These are phyloP conservation scores for Euproctis similis DNA, from an alignment of 2,888 invertebrate species.

Conservation along the genomic window DNA sequence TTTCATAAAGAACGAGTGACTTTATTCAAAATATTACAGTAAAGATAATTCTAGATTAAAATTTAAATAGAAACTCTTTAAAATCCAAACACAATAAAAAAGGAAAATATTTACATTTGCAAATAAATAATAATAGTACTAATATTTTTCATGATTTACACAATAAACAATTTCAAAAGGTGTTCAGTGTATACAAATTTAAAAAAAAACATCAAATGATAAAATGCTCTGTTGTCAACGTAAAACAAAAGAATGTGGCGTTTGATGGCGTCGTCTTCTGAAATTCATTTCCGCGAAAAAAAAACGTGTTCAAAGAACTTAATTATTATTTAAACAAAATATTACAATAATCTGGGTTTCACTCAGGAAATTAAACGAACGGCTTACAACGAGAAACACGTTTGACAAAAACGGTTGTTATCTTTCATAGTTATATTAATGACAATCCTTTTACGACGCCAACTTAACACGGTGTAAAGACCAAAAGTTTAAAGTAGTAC, in stretches of 20 bases:
- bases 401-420: constrained; percentile 56
- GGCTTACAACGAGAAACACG: constrained; percentile 52
- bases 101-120: too few species aligned
- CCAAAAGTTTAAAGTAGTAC: constrained; percentile 41
- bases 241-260: constrained; percentile 33
- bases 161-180: too few species aligned
- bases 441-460: constrained; percentile 43
- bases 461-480: constrained; percentile 51
- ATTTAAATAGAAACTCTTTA: too few species aligned
- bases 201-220: too few species aligned
- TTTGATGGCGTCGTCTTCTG: constrained; percentile 30
- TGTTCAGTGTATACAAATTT: too few species aligned
- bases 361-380: constrained; percentile 71
- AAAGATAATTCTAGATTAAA: too few species aligned
- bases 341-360: constrained; percentile 57
- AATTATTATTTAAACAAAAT: constrained; percentile 71
- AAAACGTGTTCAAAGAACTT: constrained; percentile 65
- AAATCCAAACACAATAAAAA: too few species aligned
- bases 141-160: too few species aligned
- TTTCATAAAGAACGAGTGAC: too few species aligned
- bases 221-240: too few species aligned
- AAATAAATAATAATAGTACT: too few species aligned
- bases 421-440: constrained; percentile 56
- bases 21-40: too few species aligned
- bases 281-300: constrained; percentile 64